Base-by-base conservation (phyloP, 2,113 vertebrate genomes). In the Indri indri region DNA sequence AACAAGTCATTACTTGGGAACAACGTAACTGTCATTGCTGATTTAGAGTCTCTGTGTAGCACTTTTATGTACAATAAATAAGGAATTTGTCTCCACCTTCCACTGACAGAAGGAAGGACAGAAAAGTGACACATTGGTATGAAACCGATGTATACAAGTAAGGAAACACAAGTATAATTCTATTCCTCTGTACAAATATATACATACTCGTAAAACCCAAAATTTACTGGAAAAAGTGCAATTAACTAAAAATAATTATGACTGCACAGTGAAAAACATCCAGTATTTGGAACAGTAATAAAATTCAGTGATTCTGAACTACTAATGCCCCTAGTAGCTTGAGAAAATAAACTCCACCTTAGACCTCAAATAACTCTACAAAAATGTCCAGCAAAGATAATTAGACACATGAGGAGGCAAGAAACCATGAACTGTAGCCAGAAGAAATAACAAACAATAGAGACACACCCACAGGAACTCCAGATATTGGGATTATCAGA, bases 171-270 rank as follows among this genome's bases (percentile, higher is more conserved):
- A 37, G 40, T 23, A 42, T 61, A 57, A 71, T 65, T 91, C n/a
- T 42, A 34, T 86, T 20, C 50, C 45, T 92, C 45, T 73, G 63
- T 50, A n/a, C 50, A 93, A 73, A 61, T 5, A 40, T 45, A 68
- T 42, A 52, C 20, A 57, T 4, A 66, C 34, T 83, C 47, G 52
- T 6, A 25, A 82, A 73, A 54, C 30, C 32, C 34, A 50, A 37
- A 74, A 52, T 70, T 68, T 12, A 59, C 1, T 90, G 42, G 25
- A 59, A 77, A 77, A 22, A 81, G 25, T 93, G 76, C 34, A 65
- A 6, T 47, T 90, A 90, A 84, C 61, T 81, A 86, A 81, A 94
- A 90, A 94, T 66, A 88, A 71, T 90, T 85, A 83, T 16, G 47
- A 85, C 79, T 45, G 10, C 50, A 63, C 57, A 45, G 14, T 50